phyloP scores from a whole-genome alignment of 2,113 vertebrate species.

The Heterotilapia buettikoferi region DNA sequence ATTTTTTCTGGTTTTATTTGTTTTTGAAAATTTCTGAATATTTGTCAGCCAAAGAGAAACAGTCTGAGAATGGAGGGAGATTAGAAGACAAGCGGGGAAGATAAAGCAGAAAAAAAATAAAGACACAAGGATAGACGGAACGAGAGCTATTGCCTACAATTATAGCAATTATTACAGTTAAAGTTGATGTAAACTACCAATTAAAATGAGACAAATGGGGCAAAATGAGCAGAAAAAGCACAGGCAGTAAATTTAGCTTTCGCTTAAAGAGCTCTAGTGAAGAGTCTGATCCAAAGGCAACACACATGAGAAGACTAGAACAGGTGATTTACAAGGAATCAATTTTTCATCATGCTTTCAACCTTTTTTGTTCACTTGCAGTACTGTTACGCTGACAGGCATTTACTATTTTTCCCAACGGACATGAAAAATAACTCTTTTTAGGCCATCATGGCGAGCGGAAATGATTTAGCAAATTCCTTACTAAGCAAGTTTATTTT shows the following conservation, averaged over 20 bases:
- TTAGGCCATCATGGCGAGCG: rapidly evolving
- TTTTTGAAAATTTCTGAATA: not conserved
- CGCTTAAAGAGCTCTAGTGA: not conserved
- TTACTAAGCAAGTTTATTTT: not conserved
- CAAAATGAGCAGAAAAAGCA: not conserved
- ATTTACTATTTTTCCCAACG: not conserved
- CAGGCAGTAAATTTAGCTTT: not conserved
- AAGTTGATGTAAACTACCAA: not conserved
- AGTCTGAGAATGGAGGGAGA: not conserved
- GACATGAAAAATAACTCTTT: not conserved
- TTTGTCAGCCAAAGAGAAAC: not conserved
- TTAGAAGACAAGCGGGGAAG: not conserved
- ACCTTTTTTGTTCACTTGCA: not conserved
- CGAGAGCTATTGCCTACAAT: not conserved
- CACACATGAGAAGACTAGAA: not conserved
- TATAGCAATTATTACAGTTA: not conserved
- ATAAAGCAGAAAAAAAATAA: not conserved
- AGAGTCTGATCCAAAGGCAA: constrained; percentile 19
- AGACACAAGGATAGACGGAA: not conserved
- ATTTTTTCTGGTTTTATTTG: not conserved
- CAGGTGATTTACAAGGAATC: not conserved
- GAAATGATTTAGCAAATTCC: not conserved
- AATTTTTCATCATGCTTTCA: not conserved
- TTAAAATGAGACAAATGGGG: not conserved
- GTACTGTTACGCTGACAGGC: not conserved